phyloP scores from a whole-genome alignment of 2,113 vertebrate species.

The Chloropsis cyanopogon region DNA sequence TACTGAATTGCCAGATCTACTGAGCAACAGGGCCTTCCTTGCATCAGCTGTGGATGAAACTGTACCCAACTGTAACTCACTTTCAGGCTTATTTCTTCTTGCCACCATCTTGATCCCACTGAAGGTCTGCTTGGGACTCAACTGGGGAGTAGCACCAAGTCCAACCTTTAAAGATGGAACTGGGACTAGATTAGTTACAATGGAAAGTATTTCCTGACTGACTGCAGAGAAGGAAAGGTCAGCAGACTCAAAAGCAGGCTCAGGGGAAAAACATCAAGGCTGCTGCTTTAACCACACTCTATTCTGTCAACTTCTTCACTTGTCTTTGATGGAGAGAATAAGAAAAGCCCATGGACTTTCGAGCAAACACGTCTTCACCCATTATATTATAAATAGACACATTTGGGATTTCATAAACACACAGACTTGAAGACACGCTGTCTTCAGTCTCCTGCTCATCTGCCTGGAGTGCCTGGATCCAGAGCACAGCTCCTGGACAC shows the following conservation, averaged over 20 bases:
- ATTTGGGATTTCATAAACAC: background rate
- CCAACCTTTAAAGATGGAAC: slow-evolving; percentile 14
- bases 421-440: background rate
- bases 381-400: slow-evolving; percentile 16
- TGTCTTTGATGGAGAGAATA: slow-evolving; percentile 8
- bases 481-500: background rate
- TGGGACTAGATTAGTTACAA: slow-evolving; percentile 24
- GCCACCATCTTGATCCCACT: background rate
- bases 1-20: background rate
- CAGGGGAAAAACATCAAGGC: slow-evolving; percentile 40
- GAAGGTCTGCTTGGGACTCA: background rate
- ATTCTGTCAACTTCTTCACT: background rate
- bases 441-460: background rate
- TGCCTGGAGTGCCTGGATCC: background rate
- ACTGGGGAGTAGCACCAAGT: background rate
- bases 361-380: background rate
- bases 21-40: background rate
- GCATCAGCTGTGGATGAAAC: background rate
- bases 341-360: slow-evolving; percentile 41
- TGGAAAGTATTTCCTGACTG: slow-evolving; percentile 24
- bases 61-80: background rate
- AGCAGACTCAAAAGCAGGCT: slow-evolving; percentile 47
- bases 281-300: slow-evolving; percentile 41
- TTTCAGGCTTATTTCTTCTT: background rate
- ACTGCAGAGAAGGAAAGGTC: background rate